Percentiles rank a stretch among this genome's conserved stretches.
Conservation (phyloP, 2,888 invertebrate genomes). For the Agrilus biguttatus region DNA sequence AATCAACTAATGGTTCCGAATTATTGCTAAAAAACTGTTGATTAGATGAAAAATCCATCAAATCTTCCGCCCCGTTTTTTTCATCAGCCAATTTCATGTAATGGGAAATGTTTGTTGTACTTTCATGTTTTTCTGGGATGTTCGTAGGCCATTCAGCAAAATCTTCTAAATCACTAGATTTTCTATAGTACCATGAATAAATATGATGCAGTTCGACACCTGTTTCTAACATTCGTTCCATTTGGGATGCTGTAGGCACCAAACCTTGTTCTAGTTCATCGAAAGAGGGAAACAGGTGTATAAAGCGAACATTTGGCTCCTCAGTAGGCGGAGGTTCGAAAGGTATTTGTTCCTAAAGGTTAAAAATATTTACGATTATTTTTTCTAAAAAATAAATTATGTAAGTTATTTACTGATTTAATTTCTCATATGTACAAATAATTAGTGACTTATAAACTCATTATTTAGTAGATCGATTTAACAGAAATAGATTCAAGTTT, state of each 20-base stretch:
- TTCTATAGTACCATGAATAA: constrained; percentile 13
- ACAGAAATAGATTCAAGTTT: too few relatives aligned
- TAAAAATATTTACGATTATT: constrained; percentile 1
- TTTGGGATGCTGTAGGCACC: constrained; percentile 18
- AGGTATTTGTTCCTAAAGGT: constrained; percentile 9
- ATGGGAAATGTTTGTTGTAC: too few relatives aligned
- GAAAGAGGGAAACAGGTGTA: constrained; percentile 39
- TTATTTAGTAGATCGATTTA: too few relatives aligned
- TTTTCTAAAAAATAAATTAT: too few relatives aligned
- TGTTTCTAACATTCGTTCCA: constrained; percentile 10
- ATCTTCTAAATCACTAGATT: not conserved
- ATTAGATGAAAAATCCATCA: too few relatives aligned
- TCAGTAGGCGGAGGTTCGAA: constrained; percentile 22
- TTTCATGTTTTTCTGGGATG: not conserved
- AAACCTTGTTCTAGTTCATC: constrained; percentile 35
- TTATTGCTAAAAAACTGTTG: too few relatives aligned
- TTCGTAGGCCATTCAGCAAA: not conserved
- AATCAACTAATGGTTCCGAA: too few relatives aligned
- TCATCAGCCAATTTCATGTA: too few relatives aligned
- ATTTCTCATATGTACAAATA: too few relatives aligned
- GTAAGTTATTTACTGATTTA: too few relatives aligned
- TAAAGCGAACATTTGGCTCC: constrained; percentile 20
- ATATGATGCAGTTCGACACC: constrained; percentile 9
- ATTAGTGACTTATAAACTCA: too few relatives aligned
- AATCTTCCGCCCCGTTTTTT: too few relatives aligned